phyloP scores from a whole-genome alignment of 2,113 vertebrate genomes.

The Chaetorhynchus papuensis region DNA sequence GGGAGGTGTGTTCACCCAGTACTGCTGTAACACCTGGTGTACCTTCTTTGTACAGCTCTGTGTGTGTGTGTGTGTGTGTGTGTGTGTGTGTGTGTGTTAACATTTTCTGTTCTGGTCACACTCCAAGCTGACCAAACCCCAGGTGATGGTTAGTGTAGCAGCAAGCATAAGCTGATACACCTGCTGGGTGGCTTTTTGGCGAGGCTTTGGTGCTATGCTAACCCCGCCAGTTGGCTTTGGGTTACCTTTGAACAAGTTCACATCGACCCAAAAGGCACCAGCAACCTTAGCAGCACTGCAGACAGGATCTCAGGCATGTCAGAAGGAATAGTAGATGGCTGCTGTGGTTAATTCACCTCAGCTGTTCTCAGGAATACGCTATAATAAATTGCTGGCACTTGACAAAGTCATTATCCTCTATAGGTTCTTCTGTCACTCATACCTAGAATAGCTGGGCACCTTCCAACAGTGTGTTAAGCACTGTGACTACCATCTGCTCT shows the following conservation, averaged over 20 bases:
- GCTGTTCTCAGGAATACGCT: neutral
- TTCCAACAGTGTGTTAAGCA: neutral
- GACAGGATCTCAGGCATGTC: neutral
- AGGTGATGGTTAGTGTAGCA: neutral
- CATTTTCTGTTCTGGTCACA: accelerated
- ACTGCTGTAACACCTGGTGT: neutral
- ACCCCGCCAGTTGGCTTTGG: neutral
- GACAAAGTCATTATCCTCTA: neutral
- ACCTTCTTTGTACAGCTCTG: neutral
- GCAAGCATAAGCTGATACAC: neutral
- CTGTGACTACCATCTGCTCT: neutral
- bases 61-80: neutral
- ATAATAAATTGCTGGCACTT: neutral
- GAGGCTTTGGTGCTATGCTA: accelerated
- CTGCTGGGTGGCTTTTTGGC: neutral
- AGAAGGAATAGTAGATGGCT: neutral
- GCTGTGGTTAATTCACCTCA: neutral
- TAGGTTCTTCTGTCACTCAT: neutral
- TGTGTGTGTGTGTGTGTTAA: neutral
- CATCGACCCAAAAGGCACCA: neutral
- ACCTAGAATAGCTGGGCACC: neutral
- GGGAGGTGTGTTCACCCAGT: accelerated
- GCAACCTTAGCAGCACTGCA: neutral
- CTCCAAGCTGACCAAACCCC: neutral
- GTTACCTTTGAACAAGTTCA: neutral